Percentiles rank a stretch among this genome's conserved stretches.
phyloP scores from a whole-genome alignment of 2,113 vertebrate genomes.

The Apodemus speciosus region DNA sequence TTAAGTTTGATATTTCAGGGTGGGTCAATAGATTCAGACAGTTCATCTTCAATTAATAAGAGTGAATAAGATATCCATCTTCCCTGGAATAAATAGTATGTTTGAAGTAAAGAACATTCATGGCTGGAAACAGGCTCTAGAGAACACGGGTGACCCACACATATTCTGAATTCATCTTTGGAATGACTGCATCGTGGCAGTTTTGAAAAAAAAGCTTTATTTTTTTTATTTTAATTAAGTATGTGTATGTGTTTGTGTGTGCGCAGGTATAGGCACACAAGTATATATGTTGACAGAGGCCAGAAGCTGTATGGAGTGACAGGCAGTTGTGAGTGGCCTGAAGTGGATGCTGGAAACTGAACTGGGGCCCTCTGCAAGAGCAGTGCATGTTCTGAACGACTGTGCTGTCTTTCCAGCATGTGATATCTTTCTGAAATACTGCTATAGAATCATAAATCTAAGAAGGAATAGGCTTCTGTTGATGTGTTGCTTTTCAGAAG shows the following conservation, averaged over 20 bases:
- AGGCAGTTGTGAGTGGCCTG: too few relatives aligned
- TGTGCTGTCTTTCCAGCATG: background rate
- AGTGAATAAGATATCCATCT: background rate
- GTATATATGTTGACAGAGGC: background rate
- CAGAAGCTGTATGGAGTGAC: background rate
- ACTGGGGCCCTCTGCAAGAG: background rate
- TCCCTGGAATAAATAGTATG: slow-evolving; percentile 22
- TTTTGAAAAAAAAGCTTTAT: background rate
- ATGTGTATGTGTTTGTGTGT: background rate
- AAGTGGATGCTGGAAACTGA: background rate
- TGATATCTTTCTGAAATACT: background rate
- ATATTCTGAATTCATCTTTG: background rate
- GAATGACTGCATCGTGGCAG: background rate
- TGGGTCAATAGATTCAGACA: background rate
- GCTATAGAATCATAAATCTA: background rate
- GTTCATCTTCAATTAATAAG: background rate
- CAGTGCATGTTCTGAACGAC: background rate
- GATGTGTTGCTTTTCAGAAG: slow-evolving; percentile 41
- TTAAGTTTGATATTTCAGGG: background rate
- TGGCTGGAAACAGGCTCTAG: background rate
- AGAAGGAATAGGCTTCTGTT: background rate
- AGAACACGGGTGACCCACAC: background rate
- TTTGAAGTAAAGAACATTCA: slow-evolving; percentile 14
- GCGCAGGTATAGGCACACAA: too few relatives aligned
- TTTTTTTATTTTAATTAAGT: background rate